Evolutionary conservation across 2,888 invertebrate species (phyloP).

Genomic region (Oasisia sp.): DNA sequence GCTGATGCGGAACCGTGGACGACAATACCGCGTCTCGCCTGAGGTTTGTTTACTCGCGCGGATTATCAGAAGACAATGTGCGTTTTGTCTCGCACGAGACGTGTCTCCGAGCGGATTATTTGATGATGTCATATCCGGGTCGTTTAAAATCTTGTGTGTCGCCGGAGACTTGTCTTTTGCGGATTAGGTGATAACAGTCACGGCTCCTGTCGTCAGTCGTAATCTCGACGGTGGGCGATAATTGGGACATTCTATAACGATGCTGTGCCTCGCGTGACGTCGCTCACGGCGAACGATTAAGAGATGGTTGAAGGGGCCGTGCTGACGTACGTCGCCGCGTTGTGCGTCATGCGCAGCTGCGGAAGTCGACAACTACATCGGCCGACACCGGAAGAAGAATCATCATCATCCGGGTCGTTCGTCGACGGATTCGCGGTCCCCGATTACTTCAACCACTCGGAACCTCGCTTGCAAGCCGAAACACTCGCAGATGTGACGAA

Average conservation of each 20-base stretch:
- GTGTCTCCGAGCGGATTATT: too few species aligned
- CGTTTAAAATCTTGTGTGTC: too few species aligned
- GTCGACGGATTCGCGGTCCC: background rate
- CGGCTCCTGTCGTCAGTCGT: too few species aligned
- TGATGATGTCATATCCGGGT: too few species aligned
- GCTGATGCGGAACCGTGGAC: background rate
- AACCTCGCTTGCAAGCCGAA: background rate
- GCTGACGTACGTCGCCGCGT: background rate
- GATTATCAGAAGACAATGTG: too few species aligned
- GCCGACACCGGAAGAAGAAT: background rate
- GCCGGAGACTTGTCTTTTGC: too few species aligned
- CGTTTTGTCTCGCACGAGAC: too few species aligned
- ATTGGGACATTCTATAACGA: too few species aligned
- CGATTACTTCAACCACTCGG: background rate
- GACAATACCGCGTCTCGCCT: background rate
- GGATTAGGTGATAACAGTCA: too few species aligned
- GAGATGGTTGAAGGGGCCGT: background rate
- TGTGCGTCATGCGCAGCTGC: background rate
- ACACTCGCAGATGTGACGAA: background rate
- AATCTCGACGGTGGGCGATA: too few species aligned
- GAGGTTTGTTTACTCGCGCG: too few species aligned
- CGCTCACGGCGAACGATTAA: background rate
- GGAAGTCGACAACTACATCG: background rate
- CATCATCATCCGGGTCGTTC: background rate
- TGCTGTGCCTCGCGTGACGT: background rate